Base-by-base conservation (phyloP, 1,140 invertebrate genomes). In the Popillia japonica region DNA sequence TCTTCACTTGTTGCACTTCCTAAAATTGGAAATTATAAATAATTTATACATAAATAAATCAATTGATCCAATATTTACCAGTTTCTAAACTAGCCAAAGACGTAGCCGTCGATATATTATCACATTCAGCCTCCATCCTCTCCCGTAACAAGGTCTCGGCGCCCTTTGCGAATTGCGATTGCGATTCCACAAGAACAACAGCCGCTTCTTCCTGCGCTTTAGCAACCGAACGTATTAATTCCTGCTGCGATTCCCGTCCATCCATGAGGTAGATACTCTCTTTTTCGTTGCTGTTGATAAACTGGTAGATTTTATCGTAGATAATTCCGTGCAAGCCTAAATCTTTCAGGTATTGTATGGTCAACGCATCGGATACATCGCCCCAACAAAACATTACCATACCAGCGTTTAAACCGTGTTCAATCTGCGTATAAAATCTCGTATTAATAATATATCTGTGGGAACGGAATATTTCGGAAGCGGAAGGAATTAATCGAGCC, bases 321-420 rank as follows among this genome's bases (percentile, higher is more conserved):
- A 98, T 98, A 41, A 98, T 94, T 59, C 94, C 97, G 85, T 98
- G 95, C 23, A 98, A 89, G 3, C 96, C 96, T 73, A 96, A 89
- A 80, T 94, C 90, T 87, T 97, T 97, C 0, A 98, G 89, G 83
- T 93, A 90, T 81, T 93, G 93, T 59, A 98, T 96, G 0, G 94
- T 95, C n/a, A 92, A 91, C 78, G 92, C 92, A 85, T 96, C 93
- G 82, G 98, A 98, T 84, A 97, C 96, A 85, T 98, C 96, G 6
- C 97, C 97, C 97, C 97, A 99, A 85, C 96, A 97, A 85, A 99
- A 99, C 59, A 98, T 91, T 1, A 98, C 91, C 20, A 98, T 89
- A 14, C 94, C 94, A 40, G 92, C 90, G 80, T 94, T 90, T 80
- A 92, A 93, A 0, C 94, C 94, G 72, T 94, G 84, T 82, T 94